A percentile compares a stretch with the other conserved stretches of the same genome.
Evolutionary conservation across 1,140 invertebrate species (phyloP).

Genomic region (Varroa destructor): DNA sequence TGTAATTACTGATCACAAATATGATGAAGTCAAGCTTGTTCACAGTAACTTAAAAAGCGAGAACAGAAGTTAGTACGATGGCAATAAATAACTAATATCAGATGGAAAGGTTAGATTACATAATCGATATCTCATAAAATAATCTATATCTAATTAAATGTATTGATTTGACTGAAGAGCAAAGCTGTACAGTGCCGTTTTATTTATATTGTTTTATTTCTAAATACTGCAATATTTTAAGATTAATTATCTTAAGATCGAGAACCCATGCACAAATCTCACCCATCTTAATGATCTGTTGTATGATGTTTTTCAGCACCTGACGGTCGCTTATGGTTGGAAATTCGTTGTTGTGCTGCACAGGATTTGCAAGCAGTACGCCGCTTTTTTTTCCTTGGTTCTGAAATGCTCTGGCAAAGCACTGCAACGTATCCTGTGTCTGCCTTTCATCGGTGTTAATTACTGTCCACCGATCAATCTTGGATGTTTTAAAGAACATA

Average conservation of each 20-base stretch:
- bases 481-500: background rate
- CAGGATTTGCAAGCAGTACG: background rate
- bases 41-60: background rate
- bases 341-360: background rate
- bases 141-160: no score
- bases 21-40: slow-evolving; percentile 3
- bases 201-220: no score
- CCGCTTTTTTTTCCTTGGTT: background rate
- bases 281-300: background rate
- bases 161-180: no score
- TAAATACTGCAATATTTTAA: no score
- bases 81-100: no score
- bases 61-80: background rate
- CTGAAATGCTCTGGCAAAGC: background rate
- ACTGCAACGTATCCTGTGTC: background rate
- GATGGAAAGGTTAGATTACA: no score
- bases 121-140: no score
- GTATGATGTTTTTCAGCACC: background rate
- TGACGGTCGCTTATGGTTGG: background rate
- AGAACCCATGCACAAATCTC: background rate
- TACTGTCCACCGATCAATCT: slow-evolving; percentile 3
- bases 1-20: slow-evolving; percentile 10
- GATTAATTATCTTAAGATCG: no score
- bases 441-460: background rate
- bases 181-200: no score